Evolutionary conservation across 2,113 vertebrate genomes (phyloP), one percentile per base, ranked within the genome.

Genomic region (Miniopterus natalensis): DNA sequence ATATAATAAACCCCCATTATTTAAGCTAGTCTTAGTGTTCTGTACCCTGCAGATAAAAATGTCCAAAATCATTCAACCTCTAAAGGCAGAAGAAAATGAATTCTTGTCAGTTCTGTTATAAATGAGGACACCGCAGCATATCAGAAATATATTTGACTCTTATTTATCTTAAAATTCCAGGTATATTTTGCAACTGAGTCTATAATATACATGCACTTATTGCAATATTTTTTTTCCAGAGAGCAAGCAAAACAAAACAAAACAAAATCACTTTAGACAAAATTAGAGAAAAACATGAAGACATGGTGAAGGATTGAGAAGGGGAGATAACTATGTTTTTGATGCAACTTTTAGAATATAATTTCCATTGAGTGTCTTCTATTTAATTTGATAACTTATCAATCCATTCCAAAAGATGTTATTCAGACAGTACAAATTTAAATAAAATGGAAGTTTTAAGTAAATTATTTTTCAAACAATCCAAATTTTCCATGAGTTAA

Each of bases 391-490:
- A 79, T 68, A 27, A 27, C 27, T 79, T 73, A 92, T 79, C n/a
- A 90, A 74, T 74, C 45, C 8, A 84, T 61, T 83, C 47, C 29
- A 89, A 90, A 96, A 80, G 29, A 74, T 4, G 61, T 71, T 71
- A 90, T 59, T 73, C 40, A 59, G 31, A 66, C 1, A 84, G 42
- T 63, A 95, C 17, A 88, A 79, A 79, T 92, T 83, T 73, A 84
- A 85, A 42, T 59, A 74, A 53, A 87, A 91, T 17, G 5, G 21
- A 75, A 45, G 47, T 73, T 89, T 90, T 86, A 83, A 86, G 29
- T 68, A 86, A 88, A 63, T 13, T 88, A 40, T 75, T 40, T 79
- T 84, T 70, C 88, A 90, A 92, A 71, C 14, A 85, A 93, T 78
- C 27, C 42, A 59, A 96, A 73, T 88, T 91, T 68, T 84, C 27